Evolutionary conservation across 2,113 vertebrate genomes (phyloP).

Genomic region (Ciconia maguari): DNA sequence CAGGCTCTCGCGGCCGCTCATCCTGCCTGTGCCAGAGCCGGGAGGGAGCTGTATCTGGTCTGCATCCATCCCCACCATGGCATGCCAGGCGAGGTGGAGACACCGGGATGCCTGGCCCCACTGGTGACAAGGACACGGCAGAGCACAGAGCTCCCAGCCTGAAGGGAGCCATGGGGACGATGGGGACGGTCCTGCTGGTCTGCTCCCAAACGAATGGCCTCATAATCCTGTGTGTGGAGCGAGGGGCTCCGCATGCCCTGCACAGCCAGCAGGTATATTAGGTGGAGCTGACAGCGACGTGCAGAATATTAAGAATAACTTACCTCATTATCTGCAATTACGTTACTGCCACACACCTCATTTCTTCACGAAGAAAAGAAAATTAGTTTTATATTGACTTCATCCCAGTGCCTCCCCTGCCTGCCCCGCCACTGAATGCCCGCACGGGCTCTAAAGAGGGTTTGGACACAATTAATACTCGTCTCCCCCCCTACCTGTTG

Average conservation of each 20-base stretch:
- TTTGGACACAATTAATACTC: background rate
- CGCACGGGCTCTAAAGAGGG: background rate
- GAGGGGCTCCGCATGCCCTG: background rate
- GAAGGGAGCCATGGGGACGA: background rate
- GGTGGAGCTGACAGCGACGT: slow-evolving; percentile 64
- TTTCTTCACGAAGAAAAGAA: slow-evolving; percentile 80
- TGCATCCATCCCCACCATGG: background rate
- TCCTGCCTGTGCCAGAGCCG: background rate
- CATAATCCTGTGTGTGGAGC: background rate
- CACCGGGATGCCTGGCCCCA: fast-evolving
- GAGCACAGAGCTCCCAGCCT: background rate
- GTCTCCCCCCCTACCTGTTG: background rate
- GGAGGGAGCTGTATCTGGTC: background rate
- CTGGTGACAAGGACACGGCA: background rate
- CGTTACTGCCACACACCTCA: slow-evolving; percentile 82
- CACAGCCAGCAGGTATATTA: slow-evolving; percentile 42
- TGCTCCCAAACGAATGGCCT: slow-evolving; percentile 21
- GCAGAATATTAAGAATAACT: slow-evolving; percentile 85
- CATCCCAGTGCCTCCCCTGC: slow-evolving; percentile 72
- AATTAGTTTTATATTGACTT: slow-evolving; percentile 88
- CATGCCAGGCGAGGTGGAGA: background rate
- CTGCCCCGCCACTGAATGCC: background rate
- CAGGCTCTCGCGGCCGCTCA: background rate
- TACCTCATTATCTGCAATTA: slow-evolving; percentile 87
- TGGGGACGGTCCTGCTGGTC: background rate